Conservation (phyloP, 2,888 invertebrate species). For the Eupithecia abbreviata region DNA sequence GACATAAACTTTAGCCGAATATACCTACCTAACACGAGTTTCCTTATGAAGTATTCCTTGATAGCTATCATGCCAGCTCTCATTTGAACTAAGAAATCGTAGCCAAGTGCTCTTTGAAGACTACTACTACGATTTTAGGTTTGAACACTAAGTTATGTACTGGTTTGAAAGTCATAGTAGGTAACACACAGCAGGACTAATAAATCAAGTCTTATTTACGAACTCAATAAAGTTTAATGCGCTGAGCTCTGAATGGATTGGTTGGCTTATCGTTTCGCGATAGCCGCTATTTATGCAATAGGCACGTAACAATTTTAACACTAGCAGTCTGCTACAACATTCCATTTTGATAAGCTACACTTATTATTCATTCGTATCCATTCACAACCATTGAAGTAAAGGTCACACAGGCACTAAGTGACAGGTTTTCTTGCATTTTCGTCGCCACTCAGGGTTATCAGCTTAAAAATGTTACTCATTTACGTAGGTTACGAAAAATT, state of each 20-base stretch:
- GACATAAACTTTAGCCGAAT: neutral
- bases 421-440: constrained; percentile 43
- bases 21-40: neutral
- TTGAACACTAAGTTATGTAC: neutral
- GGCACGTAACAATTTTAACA: neutral
- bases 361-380: constrained; percentile 14
- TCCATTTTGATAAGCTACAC: constrained; percentile 12
- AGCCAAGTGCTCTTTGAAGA: neutral
- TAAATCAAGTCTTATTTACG: constrained; percentile 10
- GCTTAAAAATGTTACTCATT: constrained; percentile 54
- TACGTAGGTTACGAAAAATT: constrained; percentile 54
- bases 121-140: neutral
- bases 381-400: constrained; percentile 23
- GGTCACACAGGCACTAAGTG: constrained; percentile 29
- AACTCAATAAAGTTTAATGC: constrained; percentile 15
- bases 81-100: neutral
- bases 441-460: constrained; percentile 61
- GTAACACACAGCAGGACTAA: neutral
- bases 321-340: neutral
- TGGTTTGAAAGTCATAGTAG: neutral
- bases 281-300: constrained; percentile 1
- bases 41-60: neutral
- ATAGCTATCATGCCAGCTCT: neutral
- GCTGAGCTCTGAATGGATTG: constrained; percentile 18
- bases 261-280: constrained; percentile 18